Evolutionary conservation across 2,888 invertebrate genomes (phyloP).

Genomic region (Gastrophysa polygoni): DNA sequence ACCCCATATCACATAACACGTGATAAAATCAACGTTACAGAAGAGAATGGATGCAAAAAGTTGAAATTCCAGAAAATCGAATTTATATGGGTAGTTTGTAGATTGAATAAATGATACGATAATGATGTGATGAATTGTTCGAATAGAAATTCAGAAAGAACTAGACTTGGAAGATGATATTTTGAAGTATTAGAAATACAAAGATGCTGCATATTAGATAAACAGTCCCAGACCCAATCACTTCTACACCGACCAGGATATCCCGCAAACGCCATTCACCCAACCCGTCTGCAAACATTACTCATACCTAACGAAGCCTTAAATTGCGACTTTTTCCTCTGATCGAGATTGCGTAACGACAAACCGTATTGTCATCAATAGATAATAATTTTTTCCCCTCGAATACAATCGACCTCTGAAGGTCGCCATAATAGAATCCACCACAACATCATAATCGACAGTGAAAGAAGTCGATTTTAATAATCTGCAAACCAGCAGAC

Average conservation of each 20-base stretch:
- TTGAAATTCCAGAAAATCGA: no score
- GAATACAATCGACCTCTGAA: background rate
- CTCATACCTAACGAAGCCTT: slow-evolving; percentile 18
- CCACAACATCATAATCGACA: slow-evolving; percentile 7
- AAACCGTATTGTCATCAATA: slow-evolving; percentile 14
- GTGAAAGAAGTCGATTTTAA: slow-evolving; percentile 1
- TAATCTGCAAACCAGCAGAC: background rate
- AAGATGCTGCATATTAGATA: no score
- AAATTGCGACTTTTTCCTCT: slow-evolving; percentile 21
- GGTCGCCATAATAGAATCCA: slow-evolving; percentile 12
- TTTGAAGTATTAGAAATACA: no score
- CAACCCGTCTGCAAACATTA: slow-evolving; percentile 9
- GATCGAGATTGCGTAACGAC: slow-evolving; percentile 19
- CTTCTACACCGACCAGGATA: background rate
- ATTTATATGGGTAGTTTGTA: no score
- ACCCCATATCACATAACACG: no score
- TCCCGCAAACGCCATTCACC: background rate
- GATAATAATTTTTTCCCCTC: slow-evolving; percentile 18
- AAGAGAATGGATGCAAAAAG: no score
- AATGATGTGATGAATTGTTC: no score
- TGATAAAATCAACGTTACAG: no score
- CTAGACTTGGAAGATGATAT: no score
- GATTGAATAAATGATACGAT: no score
- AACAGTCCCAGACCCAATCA: no score
- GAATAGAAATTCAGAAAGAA: no score